These are phyloP conservation scores for Huso huso DNA, from an alignment of 2,797 vertebrate genomes.

Conservation along the genomic window DNA sequence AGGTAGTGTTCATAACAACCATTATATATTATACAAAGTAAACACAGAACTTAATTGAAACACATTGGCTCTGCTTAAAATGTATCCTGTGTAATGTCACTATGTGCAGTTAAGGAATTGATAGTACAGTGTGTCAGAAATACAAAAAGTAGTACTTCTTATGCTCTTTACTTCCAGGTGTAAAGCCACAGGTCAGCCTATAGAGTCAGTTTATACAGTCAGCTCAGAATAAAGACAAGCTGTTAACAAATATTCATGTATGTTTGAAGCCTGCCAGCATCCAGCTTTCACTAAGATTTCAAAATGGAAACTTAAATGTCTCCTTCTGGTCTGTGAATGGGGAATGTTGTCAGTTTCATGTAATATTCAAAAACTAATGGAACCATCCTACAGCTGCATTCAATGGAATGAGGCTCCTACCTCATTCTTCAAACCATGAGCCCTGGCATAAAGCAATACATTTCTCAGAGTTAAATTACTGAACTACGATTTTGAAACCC, in stretches of 20 bases:
- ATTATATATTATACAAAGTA: no score
- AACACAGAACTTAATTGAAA: no score
- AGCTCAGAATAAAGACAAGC: constrained; percentile 23
- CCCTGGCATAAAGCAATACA: no score
- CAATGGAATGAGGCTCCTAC: no score
- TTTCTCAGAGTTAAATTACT: no score
- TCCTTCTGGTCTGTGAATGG: constrained; percentile 73
- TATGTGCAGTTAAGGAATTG: no score
- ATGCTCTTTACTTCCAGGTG: constrained; percentile 7
- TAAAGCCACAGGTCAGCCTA: background rate
- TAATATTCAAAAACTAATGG: constrained; percentile 68
- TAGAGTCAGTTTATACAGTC: background rate
- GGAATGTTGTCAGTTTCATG: constrained; percentile 71
- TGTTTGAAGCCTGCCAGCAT: constrained; percentile 64
- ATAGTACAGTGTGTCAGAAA: background rate
- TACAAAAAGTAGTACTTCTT: background rate
- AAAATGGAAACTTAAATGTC: constrained; percentile 73
- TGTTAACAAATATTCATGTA: constrained; percentile 41
- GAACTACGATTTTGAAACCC: no score
- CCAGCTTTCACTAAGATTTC: constrained; percentile 61
- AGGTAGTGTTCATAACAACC: no score
- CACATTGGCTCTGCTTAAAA: no score
- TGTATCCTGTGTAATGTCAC: no score
- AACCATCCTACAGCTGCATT: constrained; percentile 12
- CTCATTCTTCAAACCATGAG: no score